Evolutionary conservation across 1,140 invertebrate species (phyloP).

Genomic region (Procambarus clarkii): DNA sequence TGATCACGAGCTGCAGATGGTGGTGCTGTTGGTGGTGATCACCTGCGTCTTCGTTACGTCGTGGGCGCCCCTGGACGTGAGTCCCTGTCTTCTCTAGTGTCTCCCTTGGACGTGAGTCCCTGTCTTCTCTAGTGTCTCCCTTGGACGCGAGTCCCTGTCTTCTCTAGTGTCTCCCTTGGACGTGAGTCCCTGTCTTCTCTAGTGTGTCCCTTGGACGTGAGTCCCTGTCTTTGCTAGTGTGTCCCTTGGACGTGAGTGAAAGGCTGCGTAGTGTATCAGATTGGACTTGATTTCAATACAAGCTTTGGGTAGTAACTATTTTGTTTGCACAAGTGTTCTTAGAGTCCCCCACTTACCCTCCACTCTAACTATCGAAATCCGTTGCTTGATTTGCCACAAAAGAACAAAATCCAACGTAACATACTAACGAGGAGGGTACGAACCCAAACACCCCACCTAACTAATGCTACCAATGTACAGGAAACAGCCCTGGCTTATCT

Average conservation of each 20-base stretch:
- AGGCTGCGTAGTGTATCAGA: no score
- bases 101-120: background rate
- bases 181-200: slow-evolving; percentile 8
- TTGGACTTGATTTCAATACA: no score
- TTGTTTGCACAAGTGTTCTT: background rate
- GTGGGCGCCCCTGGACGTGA: slow-evolving; percentile 75
- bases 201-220: background rate
- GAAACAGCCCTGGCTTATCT: no score
- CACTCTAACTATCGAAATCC: no score
- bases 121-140: background rate
- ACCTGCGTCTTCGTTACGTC: slow-evolving; percentile 76
- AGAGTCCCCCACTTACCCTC: no score
- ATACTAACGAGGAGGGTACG: no score
- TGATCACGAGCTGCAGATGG: slow-evolving; percentile 76
- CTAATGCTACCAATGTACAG: no score
- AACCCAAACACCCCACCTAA: no score
- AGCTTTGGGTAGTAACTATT: no score
- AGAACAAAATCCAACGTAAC: no score
- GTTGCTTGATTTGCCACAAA: no score
- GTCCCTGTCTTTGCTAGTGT: no score
- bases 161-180: slow-evolving; percentile 72
- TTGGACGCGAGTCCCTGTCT: background rate
- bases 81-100: background rate
- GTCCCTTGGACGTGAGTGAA: background rate
- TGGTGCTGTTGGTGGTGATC: slow-evolving; percentile 76